Percentiles rank a stretch among this genome's conserved stretches.
phyloP scores from a whole-genome alignment of 1,140 invertebrate species.

The Dinoponera quadriceps region DNA sequence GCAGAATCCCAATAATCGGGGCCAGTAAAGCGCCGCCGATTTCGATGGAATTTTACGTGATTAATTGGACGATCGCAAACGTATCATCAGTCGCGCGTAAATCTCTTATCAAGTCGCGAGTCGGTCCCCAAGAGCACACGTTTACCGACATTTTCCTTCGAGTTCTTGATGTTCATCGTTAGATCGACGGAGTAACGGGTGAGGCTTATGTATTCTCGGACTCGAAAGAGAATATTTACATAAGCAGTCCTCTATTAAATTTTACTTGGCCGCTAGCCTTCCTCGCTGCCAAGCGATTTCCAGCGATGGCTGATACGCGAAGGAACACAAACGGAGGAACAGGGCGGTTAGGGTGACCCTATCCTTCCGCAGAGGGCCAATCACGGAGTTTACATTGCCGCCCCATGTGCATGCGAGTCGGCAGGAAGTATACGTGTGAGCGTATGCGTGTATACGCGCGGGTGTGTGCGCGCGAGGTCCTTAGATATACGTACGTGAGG shows the following conservation, averaged over 20 bases:
- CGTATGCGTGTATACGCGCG: not conserved
- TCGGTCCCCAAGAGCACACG: too few relatives aligned
- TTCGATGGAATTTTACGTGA: not conserved
- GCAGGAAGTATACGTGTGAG: constrained; percentile 2
- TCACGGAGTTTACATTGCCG: constrained; percentile 70
- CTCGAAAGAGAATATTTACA: not conserved
- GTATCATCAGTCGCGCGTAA: too few relatives aligned
- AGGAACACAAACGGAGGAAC: constrained; percentile 44
- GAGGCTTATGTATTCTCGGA: too few relatives aligned
- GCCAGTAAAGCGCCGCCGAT: not conserved
- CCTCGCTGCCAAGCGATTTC: constrained; percentile 19
- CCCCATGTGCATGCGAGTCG: constrained; percentile 10
- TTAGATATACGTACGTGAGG: constrained; percentile 36
- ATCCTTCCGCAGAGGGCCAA: constrained; percentile 63
- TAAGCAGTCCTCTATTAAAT: not conserved
- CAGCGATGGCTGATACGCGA: constrained; percentile 27
- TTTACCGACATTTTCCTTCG: too few relatives aligned
- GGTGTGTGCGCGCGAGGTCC: not conserved
- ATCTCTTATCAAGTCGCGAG: too few relatives aligned
- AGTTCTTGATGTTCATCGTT: too few relatives aligned
- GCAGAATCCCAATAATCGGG: not conserved
- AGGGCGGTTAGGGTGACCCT: constrained; percentile 42
- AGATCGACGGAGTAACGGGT: too few relatives aligned
- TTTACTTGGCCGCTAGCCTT: constrained; percentile 1
- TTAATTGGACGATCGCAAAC: not conserved